A percentile compares a stretch with the other conserved stretches of the same genome.
These are phyloP conservation scores for Mirza zaza DNA, from an alignment of 2,113 vertebrate species.

Conservation along the genomic window DNA sequence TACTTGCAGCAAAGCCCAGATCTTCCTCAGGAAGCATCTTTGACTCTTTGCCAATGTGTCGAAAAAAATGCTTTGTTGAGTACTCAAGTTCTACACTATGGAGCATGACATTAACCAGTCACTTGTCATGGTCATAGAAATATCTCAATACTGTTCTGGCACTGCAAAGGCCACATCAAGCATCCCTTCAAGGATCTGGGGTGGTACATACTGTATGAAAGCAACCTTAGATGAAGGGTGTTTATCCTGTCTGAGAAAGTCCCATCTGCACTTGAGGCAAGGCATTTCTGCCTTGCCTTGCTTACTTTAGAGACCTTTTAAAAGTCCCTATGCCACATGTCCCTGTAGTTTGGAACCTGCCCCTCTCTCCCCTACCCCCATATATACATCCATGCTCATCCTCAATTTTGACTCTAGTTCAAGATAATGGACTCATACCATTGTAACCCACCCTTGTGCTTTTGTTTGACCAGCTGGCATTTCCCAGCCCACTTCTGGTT, in stretches of 20 bases:
- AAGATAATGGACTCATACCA: not conserved
- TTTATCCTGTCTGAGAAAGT: conserved; percentile 25
- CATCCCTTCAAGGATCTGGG: not conserved
- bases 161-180: not conserved
- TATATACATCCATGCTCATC: not conserved
- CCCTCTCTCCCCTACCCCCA: no score
- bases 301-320: conserved; percentile 7
- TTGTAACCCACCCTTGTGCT: not conserved
- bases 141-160: not conserved
- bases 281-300: not conserved
- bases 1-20: not conserved
- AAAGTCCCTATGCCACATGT: not conserved
- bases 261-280: not conserved
- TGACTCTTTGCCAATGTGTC: not conserved
- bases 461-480: not conserved
- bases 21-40: not conserved
- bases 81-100: not conserved
- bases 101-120: not conserved
- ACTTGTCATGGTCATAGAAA: not conserved
- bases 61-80: not conserved
- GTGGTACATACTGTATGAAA: not conserved
- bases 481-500: conserved; percentile 21
- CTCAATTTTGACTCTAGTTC: not conserved
- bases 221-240: not conserved
- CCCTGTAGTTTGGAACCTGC: not conserved